These are phyloP conservation scores for Calyptomena viridis DNA, from an alignment of 2,113 vertebrate species.

Conservation along the genomic window DNA sequence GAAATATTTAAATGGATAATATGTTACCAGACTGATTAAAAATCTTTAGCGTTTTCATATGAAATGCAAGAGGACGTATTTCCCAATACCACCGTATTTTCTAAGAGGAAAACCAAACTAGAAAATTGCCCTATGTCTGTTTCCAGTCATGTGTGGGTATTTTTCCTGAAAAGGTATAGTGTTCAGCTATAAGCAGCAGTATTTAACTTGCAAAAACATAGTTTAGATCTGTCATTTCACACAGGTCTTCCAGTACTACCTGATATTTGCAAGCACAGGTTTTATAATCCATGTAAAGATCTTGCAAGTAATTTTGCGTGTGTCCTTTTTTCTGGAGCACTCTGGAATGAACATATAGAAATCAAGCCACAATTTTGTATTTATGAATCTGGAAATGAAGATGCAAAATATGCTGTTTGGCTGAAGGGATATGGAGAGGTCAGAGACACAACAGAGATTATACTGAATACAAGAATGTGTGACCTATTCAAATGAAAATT, in stretches of 20 bases:
- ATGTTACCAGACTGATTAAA: background rate
- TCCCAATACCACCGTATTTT: background rate
- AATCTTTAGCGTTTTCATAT: background rate
- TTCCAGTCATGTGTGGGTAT: background rate
- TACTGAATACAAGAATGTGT: background rate
- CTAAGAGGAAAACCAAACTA: background rate
- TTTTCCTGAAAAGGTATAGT: background rate
- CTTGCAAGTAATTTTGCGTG: background rate
- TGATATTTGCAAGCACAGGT: background rate
- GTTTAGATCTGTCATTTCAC: background rate
- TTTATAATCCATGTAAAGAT: background rate
- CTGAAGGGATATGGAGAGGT: background rate
- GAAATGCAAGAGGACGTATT: background rate
- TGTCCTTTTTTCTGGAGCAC: background rate
- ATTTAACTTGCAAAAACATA: background rate
- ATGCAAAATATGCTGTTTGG: background rate
- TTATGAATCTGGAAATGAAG: background rate
- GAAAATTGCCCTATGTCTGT: background rate
- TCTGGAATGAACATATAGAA: background rate
- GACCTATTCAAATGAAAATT: background rate
- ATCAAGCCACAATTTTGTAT: accelerated
- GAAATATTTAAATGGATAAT: background rate
- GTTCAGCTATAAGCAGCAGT: background rate
- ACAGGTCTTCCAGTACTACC: background rate
- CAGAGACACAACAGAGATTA: background rate